Conservation (phyloP, 2,888 invertebrate genomes). For the Pseudolycoriella hygida region DNA sequence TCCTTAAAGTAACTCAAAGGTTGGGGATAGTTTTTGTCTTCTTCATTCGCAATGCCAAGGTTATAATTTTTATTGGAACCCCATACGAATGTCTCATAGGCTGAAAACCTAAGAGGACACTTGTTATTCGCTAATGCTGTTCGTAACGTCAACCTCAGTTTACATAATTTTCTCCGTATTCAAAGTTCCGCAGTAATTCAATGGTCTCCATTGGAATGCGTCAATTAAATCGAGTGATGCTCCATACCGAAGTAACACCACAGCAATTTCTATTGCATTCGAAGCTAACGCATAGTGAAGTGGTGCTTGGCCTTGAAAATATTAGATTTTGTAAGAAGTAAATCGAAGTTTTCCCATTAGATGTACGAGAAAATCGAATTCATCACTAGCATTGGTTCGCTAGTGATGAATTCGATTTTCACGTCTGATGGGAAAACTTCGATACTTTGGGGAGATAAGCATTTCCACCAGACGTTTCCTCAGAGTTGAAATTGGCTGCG, state of each 20-base stretch:
- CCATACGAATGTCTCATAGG: conserved; percentile 58
- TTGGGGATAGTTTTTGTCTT: conserved; percentile 44
- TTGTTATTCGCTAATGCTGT: too few species aligned
- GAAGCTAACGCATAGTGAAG: conserved; percentile 68
- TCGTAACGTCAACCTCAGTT: too few species aligned
- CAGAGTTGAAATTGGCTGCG: too few species aligned
- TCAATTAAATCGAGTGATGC: conserved; percentile 19
- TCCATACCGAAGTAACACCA: conserved; percentile 48
- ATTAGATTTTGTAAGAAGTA: too few species aligned
- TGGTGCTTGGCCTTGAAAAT: conserved; percentile 59
- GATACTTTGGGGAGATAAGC: too few species aligned
- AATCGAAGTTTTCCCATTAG: conserved; percentile 32
- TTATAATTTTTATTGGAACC: conserved; percentile 74
- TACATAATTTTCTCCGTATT: too few species aligned
- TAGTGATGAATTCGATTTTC: too few species aligned
- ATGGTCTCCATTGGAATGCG: conserved; percentile 9
- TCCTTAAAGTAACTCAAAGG: conserved; percentile 47
- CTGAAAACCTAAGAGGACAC: conserved; percentile 22
- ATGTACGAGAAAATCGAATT: too few species aligned
- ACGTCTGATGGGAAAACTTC: too few species aligned
- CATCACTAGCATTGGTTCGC: too few species aligned
- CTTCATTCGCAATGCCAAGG: conserved; percentile 53
- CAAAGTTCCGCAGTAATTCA: too few species aligned
- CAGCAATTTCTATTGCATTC: conserved; percentile 59
- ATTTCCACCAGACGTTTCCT: too few species aligned